Base-by-base conservation (phyloP, 2,113 vertebrate genomes). In the Carassius carassius region DNA sequence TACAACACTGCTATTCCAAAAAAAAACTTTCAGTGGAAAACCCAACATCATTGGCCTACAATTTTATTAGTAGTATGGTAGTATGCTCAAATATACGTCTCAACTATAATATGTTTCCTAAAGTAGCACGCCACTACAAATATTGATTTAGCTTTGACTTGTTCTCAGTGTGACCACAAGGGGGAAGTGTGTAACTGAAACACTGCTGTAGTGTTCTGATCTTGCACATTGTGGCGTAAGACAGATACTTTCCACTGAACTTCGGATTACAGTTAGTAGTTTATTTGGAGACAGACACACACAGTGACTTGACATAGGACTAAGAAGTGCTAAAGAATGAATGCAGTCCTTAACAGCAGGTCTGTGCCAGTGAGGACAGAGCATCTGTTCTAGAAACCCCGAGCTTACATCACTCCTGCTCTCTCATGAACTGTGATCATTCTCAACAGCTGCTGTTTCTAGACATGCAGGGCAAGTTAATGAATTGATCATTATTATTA, bases 171-270 rank as follows among this genome's bases (percentile, higher is more conserved):
- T 4, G 0, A 54, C 78, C 89, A 90, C 70, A 79, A 87, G 89
- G 81, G 85, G 89, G 84, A 78, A 89, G 81, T 87, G 60, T 82
- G 56, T 41, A 29, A 51, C 56, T 78, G 47, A 49, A 60, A 51
- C 11, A 84, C 8, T 17, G 16, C 14, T 54, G 5, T 6, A 2
- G 19, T 47, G 1, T 32, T 5, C 70, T 69, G 19, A n/a, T 4
- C 17, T 0, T 47, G 6, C 19, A 29, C 44, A 3, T 47, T 47
- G 44, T 12, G 44, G 44, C 29, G 37, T 19, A 21, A 35, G 23
- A 32, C 23, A 12, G 29, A 58, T 17, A 35, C 10, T 56, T 77
- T 77, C 25, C 49, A 32, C 74, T 58, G 75, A 58, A 32, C 49
- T 58, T 78, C 3, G 49, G 32, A 62, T 32, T 17, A 23, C 56